Base-by-base conservation (phyloP, 2,888 invertebrate species). In the Xylocampa areola region DNA sequence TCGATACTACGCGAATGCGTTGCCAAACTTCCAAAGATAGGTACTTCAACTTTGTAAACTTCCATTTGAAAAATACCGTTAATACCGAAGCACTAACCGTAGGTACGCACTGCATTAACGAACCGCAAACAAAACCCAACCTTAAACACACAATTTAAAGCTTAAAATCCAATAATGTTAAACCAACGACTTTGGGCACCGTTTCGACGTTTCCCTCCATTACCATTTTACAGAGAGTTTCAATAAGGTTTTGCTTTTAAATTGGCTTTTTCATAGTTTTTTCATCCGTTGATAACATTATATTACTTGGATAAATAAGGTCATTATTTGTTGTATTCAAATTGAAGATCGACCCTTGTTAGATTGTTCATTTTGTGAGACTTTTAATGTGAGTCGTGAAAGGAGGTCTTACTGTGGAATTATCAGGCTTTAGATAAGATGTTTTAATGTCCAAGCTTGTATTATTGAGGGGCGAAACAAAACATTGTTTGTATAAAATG, bases 201-300 rank as follows among this genome's bases (percentile, higher is more conserved):
- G 50, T 69, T 72, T 73, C 57, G 49, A 45, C 65, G 71, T 70
- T 78, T 78, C 70, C 68, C 70, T 66, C 71, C 68, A 68, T 75
- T 75, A 69, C 68, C 77, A 70, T 76, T 78, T 73, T 68, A 76
- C 65, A 76, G 51, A 66, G 70, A 77, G 62, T 77, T 79, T 73
- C 73, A 81, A 79, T 79, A 76, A 77, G 79, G 66, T 77, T 67
- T 73, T 68, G 64, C 76, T 75, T 78, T 65, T 68, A 58, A 73
- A 73, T 73, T 73, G 72, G 68, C 70, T 69, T 76, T 78, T 74
- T 68, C 55, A 50, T 68, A 71, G 70, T 68, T 66, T 60, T 66
- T 68, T 65, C 45, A 48, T 54, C 40, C 59, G 51, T 55, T 64
- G 57, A 60, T 67, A 65, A 62, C 62, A 61, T 76, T 62, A 73